phyloP scores from a whole-genome alignment of 2,888 invertebrate species.

The Mylabris sibirica region DNA sequence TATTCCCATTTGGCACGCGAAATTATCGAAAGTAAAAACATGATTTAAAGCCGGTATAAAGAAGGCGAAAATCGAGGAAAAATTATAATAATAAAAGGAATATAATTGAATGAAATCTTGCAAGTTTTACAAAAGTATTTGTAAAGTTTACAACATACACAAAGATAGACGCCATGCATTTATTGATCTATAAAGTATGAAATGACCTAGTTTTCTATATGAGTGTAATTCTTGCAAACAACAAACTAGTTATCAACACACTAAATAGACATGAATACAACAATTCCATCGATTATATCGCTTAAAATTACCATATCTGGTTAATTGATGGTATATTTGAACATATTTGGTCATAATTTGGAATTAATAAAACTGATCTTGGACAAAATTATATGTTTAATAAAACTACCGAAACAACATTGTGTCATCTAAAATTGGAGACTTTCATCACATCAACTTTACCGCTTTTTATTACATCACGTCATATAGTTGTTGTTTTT shows the following conservation, averaged over 20 bases:
- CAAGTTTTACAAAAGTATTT: not conserved
- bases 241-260: not conserved
- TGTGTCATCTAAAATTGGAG: too few relatives aligned
- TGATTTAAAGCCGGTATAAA: too few relatives aligned
- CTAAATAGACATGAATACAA: not conserved
- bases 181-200: constrained; percentile 4
- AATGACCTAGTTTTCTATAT: constrained; percentile 8
- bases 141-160: not conserved
- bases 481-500: too few relatives aligned
- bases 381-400: not conserved
- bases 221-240: constrained; percentile 1
- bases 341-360: not conserved
- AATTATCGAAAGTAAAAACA: not conserved
- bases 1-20: not conserved
- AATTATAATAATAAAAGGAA: not conserved
- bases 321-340: not conserved
- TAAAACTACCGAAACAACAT: too few relatives aligned
- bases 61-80: not conserved
- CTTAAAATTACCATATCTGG: not conserved
- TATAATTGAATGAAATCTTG: not conserved
- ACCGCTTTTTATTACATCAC: too few relatives aligned
- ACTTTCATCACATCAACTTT: too few relatives aligned
- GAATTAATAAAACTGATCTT: not conserved
- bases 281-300: not conserved
- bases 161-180: not conserved